Evolutionary conservation across 2,888 invertebrate species (phyloP).

Genomic region (Heliconius ethilla): DNA sequence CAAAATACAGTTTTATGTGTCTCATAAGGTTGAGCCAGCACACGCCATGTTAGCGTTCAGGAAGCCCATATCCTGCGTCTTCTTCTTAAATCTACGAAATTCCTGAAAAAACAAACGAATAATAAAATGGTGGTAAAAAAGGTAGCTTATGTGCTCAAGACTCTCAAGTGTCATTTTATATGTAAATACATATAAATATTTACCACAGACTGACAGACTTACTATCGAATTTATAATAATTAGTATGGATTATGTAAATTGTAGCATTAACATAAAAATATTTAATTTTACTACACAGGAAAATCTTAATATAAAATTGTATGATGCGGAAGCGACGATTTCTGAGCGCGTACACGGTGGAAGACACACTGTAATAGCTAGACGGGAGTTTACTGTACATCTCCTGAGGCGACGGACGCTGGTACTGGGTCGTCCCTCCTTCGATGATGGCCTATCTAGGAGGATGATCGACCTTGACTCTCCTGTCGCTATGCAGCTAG

Average conservation of each 20-base stretch:
- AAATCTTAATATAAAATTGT: slow-evolving; percentile 67
- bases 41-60: too few relatives aligned
- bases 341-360: slow-evolving; percentile 53
- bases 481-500: slow-evolving; percentile 81
- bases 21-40: too few relatives aligned
- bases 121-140: too few relatives aligned
- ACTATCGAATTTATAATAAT: too few relatives aligned
- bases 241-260: background rate
- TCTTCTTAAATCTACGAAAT: too few relatives aligned
- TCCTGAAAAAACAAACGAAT: too few relatives aligned
- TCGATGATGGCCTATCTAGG: slow-evolving; percentile 64
- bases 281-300: slow-evolving; percentile 55
- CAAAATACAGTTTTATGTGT: too few relatives aligned
- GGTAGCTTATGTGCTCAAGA: too few relatives aligned
- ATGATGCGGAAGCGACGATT: slow-evolving; percentile 58
- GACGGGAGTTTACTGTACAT: slow-evolving; percentile 67
- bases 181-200: too few relatives aligned
- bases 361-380: slow-evolving; percentile 55
- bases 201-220: too few relatives aligned
- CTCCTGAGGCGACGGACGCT: slow-evolving; percentile 68
- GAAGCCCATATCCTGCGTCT: too few relatives aligned
- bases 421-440: slow-evolving; percentile 68
- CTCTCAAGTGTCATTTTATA: too few relatives aligned
- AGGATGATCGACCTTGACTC: slow-evolving; percentile 69
- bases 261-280: background rate